Conservation (phyloP, 1,140 invertebrate genomes). For the Ephestia elutella region DNA sequence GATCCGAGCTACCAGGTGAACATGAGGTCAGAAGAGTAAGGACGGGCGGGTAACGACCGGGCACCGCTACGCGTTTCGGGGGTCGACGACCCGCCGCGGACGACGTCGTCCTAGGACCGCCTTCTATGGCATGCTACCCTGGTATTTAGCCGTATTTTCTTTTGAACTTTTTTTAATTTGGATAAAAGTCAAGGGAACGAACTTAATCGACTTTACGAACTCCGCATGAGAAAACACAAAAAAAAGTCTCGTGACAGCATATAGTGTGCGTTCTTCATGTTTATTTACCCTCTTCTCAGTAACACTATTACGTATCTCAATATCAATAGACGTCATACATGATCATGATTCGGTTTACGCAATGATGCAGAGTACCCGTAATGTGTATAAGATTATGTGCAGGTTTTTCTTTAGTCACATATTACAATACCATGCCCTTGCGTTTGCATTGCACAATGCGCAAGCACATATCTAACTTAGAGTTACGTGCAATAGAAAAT, state of each 20-base stretch:
- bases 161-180: too few species aligned
- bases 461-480: too few species aligned
- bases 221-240: not conserved
- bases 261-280: too few species aligned
- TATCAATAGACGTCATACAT: not conserved
- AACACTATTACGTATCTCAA: not conserved
- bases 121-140: constrained; percentile 54
- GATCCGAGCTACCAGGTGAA: constrained; percentile 49
- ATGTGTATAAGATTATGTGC: too few species aligned
- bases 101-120: constrained; percentile 52
- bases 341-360: not conserved
- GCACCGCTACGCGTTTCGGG: constrained; percentile 68
- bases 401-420: not conserved
- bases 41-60: constrained; percentile 70
- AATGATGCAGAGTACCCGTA: not conserved
- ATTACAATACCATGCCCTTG: not conserved
- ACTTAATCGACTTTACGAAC: too few species aligned
- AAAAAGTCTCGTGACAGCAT: not conserved
- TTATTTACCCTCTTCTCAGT: too few species aligned
- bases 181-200: not conserved
- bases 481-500: too few species aligned
- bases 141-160: constrained; percentile 30
- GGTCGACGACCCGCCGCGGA: constrained; percentile 58
- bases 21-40: constrained; percentile 63
- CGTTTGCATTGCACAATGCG: too few species aligned